Evolutionary conservation across 1,140 invertebrate species (phyloP).

Genomic region (Pseudomyrmex cubaensis): DNA sequence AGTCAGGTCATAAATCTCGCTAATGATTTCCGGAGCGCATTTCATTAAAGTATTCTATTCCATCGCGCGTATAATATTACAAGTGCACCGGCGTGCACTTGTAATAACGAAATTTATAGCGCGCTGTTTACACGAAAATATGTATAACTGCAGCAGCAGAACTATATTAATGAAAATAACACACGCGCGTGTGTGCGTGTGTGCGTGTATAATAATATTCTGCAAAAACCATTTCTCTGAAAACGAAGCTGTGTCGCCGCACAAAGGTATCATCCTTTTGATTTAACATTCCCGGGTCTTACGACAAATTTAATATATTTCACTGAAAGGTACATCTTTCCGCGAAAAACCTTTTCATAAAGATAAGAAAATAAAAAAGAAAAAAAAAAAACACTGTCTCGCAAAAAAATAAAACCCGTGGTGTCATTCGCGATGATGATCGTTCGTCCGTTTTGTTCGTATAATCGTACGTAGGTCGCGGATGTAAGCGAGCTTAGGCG

Average conservation of each 20-base stretch:
- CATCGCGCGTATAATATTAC: slow-evolving; percentile 30
- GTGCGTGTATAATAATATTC: no score
- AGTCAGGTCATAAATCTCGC: slow-evolving; percentile 39
- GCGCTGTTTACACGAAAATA: slow-evolving; percentile 4
- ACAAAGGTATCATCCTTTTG: no score
- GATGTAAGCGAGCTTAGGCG: slow-evolving; percentile 13
- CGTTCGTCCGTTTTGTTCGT: not conserved
- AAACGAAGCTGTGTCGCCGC: no score
- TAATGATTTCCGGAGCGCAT: slow-evolving; percentile 43
- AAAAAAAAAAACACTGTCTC: not conserved
- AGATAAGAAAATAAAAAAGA: not conserved
- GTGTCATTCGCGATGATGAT: no score
- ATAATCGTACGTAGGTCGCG: slow-evolving; percentile 32
- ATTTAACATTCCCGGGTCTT: no score
- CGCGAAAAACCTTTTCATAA: not conserved
- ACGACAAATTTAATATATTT: no score
- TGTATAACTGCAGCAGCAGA: not conserved
- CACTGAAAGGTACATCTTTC: no score
- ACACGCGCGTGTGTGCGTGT: not conserved
- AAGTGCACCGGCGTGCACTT: not conserved
- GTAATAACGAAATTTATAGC: slow-evolving; percentile 37
- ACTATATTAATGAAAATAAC: not conserved
- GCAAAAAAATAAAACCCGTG: no score
- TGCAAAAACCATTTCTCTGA: no score
- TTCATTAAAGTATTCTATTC: slow-evolving; percentile 44